Evolutionary conservation across 2,113 vertebrate genomes (phyloP).

Genomic region (Alouatta palliata): DNA sequence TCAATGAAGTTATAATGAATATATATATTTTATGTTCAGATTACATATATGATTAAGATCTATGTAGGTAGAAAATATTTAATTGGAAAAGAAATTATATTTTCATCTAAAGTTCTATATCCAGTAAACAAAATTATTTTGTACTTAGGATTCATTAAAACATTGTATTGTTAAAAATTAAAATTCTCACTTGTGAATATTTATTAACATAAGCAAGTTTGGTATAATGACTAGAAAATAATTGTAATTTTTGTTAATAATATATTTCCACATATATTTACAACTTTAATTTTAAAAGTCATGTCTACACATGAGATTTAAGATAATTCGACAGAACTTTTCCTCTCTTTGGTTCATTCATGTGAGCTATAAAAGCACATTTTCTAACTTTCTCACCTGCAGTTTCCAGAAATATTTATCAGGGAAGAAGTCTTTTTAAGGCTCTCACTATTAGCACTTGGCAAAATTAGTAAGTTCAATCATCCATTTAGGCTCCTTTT

Average conservation of each 20-base stretch:
- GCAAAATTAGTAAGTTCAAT: neutral
- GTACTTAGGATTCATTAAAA: neutral
- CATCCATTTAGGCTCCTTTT: neutral
- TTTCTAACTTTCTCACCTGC: neutral
- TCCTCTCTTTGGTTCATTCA: neutral
- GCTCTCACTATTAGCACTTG: neutral
- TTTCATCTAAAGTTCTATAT: neutral
- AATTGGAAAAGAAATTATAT: neutral
- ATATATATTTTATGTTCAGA: neutral
- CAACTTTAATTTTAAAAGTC: neutral
- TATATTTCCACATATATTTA: neutral
- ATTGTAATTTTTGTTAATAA: neutral
- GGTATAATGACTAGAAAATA: neutral
- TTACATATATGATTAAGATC: neutral
- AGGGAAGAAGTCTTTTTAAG: neutral
- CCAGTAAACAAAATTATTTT: neutral
- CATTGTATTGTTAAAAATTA: neutral
- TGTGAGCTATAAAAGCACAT: neutral
- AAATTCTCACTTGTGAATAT: neutral
- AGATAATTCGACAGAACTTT: neutral
- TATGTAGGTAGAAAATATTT: neutral
- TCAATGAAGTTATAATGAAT: neutral
- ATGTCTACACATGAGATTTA: neutral
- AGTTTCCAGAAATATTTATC: neutral
- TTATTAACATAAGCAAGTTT: neutral